These are phyloP conservation scores for Monomorium pharaonis DNA, from an alignment of 1,140 invertebrate genomes.

Conservation along the genomic window DNA sequence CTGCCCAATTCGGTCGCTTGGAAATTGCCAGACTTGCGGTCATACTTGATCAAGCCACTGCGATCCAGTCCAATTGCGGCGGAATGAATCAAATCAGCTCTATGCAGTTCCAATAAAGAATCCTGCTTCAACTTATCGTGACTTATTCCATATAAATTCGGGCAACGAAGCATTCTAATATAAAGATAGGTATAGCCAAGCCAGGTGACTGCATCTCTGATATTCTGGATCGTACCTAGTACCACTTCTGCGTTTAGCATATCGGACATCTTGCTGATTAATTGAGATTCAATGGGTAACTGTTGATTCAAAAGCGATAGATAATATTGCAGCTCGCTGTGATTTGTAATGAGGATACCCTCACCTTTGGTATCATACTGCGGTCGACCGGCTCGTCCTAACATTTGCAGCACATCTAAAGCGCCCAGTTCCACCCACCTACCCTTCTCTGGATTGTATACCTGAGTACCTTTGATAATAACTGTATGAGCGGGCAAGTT, in stretches of 20 bases:
- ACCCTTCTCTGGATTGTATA: slow-evolving; percentile 99
- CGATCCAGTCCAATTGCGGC: slow-evolving; percentile 96
- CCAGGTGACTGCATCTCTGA: slow-evolving; percentile 98
- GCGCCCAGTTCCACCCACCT: slow-evolving; percentile 99
- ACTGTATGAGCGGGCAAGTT: slow-evolving; percentile 99
- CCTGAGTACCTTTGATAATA: slow-evolving; percentile 99
- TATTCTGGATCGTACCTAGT: slow-evolving; percentile 97
- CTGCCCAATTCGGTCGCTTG: slow-evolving; percentile 97
- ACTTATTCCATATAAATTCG: slow-evolving; percentile 95
- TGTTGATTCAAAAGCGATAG: slow-evolving; percentile 99
- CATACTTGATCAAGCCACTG: slow-evolving; percentile 97
- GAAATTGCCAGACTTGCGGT: slow-evolving; percentile 97
- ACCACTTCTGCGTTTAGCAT: slow-evolving; percentile 99
- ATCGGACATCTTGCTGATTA: slow-evolving; percentile 95
- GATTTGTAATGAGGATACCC: slow-evolving; percentile 99
- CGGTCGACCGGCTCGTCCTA: slow-evolving; percentile 98
- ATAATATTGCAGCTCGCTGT: slow-evolving; percentile 99
- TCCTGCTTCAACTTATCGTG: slow-evolving; percentile 93
- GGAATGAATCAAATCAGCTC: slow-evolving; percentile 98
- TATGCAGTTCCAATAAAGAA: slow-evolving; percentile 93
- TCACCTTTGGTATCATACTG: slow-evolving; percentile 99
- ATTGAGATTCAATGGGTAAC: slow-evolving; percentile 94
- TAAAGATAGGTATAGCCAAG: slow-evolving; percentile 99
- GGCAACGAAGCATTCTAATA: slow-evolving; percentile 94
- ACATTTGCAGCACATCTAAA: slow-evolving; percentile 98